Evolutionary conservation across 2,797 vertebrate genomes (phyloP).

Genomic region (Distichodus sexfasciatus): DNA sequence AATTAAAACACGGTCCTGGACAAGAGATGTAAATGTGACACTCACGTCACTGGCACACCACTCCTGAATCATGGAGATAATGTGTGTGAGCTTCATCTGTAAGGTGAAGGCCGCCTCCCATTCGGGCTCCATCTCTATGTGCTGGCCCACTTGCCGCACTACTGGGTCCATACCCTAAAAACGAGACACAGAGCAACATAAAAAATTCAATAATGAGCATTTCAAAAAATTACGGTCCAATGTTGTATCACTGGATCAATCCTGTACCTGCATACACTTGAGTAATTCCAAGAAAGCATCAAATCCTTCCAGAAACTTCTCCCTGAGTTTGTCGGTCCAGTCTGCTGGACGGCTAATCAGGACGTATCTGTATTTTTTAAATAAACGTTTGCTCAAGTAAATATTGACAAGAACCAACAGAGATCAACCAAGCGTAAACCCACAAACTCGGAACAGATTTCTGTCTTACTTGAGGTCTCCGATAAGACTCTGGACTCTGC

Average conservation of each 20-base stretch:
- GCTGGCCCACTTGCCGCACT: constrained; percentile 93
- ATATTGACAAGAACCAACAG: not conserved
- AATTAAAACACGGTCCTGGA: not conserved
- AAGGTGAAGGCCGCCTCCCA: constrained; percentile 97
- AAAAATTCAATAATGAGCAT: too few species aligned
- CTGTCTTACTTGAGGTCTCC: constrained; percentile 87
- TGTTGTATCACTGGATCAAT: too few species aligned
- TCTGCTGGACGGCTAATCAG: constrained; percentile 88
- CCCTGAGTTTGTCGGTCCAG: constrained; percentile 85
- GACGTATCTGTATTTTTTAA: constrained; percentile 84
- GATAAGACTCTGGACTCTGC: constrained; percentile 92
- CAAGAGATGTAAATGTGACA: constrained; percentile 6
- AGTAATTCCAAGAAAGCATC: constrained; percentile 91
- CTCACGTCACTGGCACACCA: constrained; percentile 93
- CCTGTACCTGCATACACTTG: constrained; percentile 98
- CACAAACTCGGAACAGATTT: not conserved
- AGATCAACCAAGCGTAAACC: not conserved
- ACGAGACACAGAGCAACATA: not conserved
- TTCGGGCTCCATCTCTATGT: constrained; percentile 98
- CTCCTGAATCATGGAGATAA: constrained; percentile 97
- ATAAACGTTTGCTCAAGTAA: not conserved
- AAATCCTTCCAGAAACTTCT: constrained; percentile 91
- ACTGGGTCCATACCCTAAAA: constrained; percentile 95
- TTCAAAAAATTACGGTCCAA: constrained; percentile 14
- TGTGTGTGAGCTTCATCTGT: constrained; percentile 95